A percentile compares a stretch with the other conserved stretches of the same genome.
Conservation (phyloP, 1,140 invertebrate species). For the Drosophila repletoides region DNA sequence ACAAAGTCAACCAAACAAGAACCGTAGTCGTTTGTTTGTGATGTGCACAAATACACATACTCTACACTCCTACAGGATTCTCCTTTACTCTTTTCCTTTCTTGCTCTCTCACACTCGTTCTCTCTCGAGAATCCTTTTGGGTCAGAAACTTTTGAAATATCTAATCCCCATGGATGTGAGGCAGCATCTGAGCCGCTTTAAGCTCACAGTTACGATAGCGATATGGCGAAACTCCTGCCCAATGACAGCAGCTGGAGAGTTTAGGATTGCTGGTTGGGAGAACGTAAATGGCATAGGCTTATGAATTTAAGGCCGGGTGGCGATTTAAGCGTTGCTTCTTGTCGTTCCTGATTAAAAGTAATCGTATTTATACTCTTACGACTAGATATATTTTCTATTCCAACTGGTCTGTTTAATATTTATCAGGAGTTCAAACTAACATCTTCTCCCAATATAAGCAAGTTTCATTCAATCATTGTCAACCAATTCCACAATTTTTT, state of each 20-base stretch:
- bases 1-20: conserved; percentile 79
- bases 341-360: conserved; percentile 28
- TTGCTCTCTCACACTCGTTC: not conserved
- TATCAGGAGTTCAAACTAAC: too few relatives aligned
- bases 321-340: not conserved
- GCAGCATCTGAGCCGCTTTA: conserved; percentile 46
- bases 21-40: conserved; percentile 59
- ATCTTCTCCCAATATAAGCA: too few relatives aligned
- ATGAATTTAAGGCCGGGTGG: conserved; percentile 30
- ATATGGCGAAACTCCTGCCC: conserved; percentile 3
- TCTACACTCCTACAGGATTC: not conserved
- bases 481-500: too few relatives aligned
- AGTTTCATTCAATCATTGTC: too few relatives aligned
- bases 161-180: conserved; percentile 63
- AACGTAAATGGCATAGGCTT: conserved; percentile 20
- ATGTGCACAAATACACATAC: conserved; percentile 39
- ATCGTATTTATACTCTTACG: conserved; percentile 12
- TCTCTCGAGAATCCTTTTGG: conserved; percentile 62
- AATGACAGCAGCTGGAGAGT: conserved; percentile 35
- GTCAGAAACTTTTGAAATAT: conserved; percentile 78
- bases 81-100: conserved; percentile 5
- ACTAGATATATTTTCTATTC: not conserved
- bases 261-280: conserved; percentile 22
- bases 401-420: too few relatives aligned
- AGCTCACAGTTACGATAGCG: conserved; percentile 35